Evolutionary conservation across 2,888 invertebrate species (phyloP), one percentile per base, ranked within the genome.

Genomic region (Caenorhabditis doughertyi): DNA sequence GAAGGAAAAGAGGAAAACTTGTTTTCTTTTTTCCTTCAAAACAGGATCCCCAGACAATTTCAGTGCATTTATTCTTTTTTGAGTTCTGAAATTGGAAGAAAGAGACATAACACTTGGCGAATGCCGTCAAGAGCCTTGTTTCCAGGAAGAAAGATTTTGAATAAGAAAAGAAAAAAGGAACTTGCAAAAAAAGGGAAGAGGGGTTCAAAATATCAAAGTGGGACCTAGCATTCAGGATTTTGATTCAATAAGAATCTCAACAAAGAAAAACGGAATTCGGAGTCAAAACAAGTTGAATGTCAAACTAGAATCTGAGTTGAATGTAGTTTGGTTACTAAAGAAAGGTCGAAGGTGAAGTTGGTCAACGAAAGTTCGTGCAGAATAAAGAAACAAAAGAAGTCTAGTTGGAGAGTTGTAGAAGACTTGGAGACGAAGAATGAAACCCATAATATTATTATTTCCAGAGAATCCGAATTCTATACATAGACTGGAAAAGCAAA

Each of bases 51-150:
- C 25, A 44, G 70, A 70, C 70, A 47, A 56, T 70, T 70, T 58
- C 56, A 70, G 70, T 70, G 70, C 70, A 70, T 70, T 70, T 70
- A 39, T 53, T 18, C 13, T 51, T 25, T 56, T 56, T 35, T 9
- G 13, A 21, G 1, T 21, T 56, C 39, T 25, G 39, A 35, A 60
- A 60, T 42, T 35, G 9, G 23, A 0, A 13, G 39, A 42, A 42
- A 44, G 16, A 39, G 39, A 39, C 23, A 44, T 42, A 42, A 60
- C 42, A 60, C 60, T 25, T 29, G 42, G 23, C 42, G n/a, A n/a
- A n/a, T n/a, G n/a, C n/a, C n/a, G 60, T 60, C 58, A 58, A 58
- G 35, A 39, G 58, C 39, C 42, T 42, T 44, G 16, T 23, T n/a
- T n/a, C n/a, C 23, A 7, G 47, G 8, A 49, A 49, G 21, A 49